These are phyloP conservation scores for Ochropacha duplaris DNA, from an alignment of 2,888 invertebrate genomes.

Conservation along the genomic window DNA sequence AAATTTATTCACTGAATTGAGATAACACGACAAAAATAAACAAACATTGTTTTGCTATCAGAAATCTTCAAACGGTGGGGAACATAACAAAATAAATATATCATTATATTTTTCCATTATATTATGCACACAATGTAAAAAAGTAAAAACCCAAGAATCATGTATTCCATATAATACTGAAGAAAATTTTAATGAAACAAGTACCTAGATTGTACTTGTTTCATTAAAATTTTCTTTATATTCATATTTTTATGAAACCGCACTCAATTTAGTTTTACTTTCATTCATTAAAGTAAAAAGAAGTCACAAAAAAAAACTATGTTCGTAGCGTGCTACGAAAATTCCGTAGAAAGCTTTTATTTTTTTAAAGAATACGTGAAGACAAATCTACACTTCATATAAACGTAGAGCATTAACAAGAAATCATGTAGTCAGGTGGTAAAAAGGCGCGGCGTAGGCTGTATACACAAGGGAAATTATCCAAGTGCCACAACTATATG, in stretches of 20 bases:
- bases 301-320: no score
- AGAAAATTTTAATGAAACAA: no score
- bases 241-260: no score
- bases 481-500: conserved; percentile 52
- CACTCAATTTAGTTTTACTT: no score
- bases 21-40: background rate
- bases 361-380: background rate
- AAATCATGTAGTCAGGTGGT: conserved; percentile 37
- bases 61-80: background rate
- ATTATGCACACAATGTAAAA: background rate
- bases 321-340: background rate
- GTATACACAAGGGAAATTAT: conserved; percentile 74
- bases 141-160: background rate
- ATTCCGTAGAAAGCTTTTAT: background rate
- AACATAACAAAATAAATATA: background rate
- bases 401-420: conserved; percentile 33
- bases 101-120: background rate
- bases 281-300: no score
- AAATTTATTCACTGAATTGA: conserved; percentile 4
- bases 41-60: background rate
- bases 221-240: no score
- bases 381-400: background rate
- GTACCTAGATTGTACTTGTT: no score
- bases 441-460: conserved; percentile 68
- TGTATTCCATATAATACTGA: background rate